These are phyloP conservation scores for Drosophila mimetica DNA, from an alignment of 2,888 invertebrate genomes.

Conservation along the genomic window DNA sequence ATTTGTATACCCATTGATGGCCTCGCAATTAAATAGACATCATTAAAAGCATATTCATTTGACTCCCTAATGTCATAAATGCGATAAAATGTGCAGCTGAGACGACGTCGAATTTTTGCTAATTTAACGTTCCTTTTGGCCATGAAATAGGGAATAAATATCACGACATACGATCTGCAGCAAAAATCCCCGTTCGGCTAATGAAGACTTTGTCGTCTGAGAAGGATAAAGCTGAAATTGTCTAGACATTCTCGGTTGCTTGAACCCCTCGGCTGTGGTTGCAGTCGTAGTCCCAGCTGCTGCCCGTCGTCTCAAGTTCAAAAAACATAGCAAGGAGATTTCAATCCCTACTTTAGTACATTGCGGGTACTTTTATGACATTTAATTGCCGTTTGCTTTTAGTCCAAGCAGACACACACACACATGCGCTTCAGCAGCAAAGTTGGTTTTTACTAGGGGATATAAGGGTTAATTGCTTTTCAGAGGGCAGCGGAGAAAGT, in stretches of 20 bases:
- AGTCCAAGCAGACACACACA: slow-evolving; percentile 7
- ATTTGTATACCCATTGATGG: neutral
- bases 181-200: slow-evolving; percentile 30
- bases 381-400: slow-evolving; percentile 46
- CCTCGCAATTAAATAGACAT: neutral
- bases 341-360: slow-evolving; percentile 32
- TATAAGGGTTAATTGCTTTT: neutral
- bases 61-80: neutral
- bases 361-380: slow-evolving; percentile 27
- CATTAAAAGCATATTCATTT: neutral
- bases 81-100: slow-evolving; percentile 10
- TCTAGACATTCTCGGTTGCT: slow-evolving; percentile 44
- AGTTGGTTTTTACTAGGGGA: neutral
- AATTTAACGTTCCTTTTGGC: slow-evolving; percentile 37
- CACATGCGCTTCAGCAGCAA: neutral
- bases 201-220: slow-evolving; percentile 51
- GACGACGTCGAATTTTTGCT: neutral
- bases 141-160: slow-evolving; percentile 48
- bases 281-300: slow-evolving; percentile 43
- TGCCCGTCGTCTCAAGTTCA: slow-evolving; percentile 26
- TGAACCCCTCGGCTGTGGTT: slow-evolving; percentile 35
- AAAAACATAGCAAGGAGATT: slow-evolving; percentile 31
- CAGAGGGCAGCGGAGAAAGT: neutral
- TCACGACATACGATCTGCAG: slow-evolving; percentile 43
- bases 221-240: slow-evolving; percentile 37